Evolutionary conservation across 2,888 invertebrate genomes (phyloP).

Genomic region (Mythimna lalbum): DNA sequence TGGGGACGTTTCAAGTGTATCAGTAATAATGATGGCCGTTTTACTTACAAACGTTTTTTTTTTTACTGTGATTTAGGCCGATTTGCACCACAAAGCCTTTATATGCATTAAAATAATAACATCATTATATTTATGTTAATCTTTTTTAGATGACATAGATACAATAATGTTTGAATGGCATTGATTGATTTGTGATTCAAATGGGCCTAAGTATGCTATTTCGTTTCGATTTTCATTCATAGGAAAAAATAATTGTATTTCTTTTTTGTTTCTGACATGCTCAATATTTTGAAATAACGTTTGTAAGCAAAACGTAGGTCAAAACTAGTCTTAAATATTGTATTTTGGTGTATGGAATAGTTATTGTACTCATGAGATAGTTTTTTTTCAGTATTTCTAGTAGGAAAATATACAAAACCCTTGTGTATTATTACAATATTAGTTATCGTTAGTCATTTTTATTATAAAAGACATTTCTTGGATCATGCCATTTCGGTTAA

Average conservation of each 20-base stretch:
- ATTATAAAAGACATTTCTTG: conserved; percentile 15
- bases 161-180: background rate
- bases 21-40: conserved; percentile 59
- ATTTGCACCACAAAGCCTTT: background rate
- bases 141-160: background rate
- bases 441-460: background rate
- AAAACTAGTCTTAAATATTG: conserved; percentile 67
- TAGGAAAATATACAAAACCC: background rate
- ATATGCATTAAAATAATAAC: background rate
- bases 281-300: conserved; percentile 52
- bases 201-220: background rate
- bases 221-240: background rate
- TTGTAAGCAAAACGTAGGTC: conserved; percentile 58
- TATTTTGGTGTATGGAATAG: conserved; percentile 64
- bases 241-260: background rate
- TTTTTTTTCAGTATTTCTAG: conserved; percentile 34
- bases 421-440: conserved; percentile 22
- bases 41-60: conserved; percentile 54
- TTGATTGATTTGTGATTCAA: background rate
- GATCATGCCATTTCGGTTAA: conserved; percentile 25
- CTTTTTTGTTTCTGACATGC: conserved; percentile 14
- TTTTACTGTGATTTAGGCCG: background rate
- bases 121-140: background rate
- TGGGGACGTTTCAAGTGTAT: conserved; percentile 50
- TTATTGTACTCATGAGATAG: conserved; percentile 32